Evolutionary conservation across 2,797 vertebrate genomes (phyloP).

Genomic region (Myotis vivesi): DNA sequence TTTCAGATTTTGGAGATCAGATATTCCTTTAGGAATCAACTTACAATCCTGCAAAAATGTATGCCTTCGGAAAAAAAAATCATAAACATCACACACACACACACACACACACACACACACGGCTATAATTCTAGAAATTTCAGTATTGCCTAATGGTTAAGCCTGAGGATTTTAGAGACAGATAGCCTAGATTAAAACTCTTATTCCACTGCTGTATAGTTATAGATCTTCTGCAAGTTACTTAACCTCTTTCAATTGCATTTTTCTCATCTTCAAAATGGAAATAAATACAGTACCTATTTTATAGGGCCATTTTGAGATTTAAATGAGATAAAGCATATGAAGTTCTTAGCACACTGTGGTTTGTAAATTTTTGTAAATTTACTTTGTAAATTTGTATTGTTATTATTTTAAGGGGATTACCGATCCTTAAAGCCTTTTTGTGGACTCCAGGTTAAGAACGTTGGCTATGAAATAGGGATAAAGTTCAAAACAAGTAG

Average conservation of each 20-base stretch:
- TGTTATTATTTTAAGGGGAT: slow-evolving; percentile 28
- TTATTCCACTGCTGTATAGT: neutral
- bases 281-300: neutral
- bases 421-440: neutral
- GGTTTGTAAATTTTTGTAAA: neutral
- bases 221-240: neutral
- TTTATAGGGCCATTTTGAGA: neutral
- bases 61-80: neutral
- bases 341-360: neutral
- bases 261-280: slow-evolving; percentile 25
- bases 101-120: fast-evolving
- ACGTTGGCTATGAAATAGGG: slow-evolving; percentile 7
- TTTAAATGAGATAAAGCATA: neutral
- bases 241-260: neutral
- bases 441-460: neutral
- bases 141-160: neutral
- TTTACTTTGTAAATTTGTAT: neutral
- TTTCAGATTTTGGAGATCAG: neutral
- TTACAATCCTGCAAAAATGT: slow-evolving; percentile 3
- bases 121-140: slow-evolving; percentile 8
- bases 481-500: slow-evolving; percentile 39
- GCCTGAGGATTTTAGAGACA: neutral
- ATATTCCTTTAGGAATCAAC: neutral
- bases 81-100: neutral
- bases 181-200: neutral